Evolutionary conservation across 2,888 invertebrate species (phyloP), one percentile per base, ranked within the genome.

Genomic region (Macropis europaea): DNA sequence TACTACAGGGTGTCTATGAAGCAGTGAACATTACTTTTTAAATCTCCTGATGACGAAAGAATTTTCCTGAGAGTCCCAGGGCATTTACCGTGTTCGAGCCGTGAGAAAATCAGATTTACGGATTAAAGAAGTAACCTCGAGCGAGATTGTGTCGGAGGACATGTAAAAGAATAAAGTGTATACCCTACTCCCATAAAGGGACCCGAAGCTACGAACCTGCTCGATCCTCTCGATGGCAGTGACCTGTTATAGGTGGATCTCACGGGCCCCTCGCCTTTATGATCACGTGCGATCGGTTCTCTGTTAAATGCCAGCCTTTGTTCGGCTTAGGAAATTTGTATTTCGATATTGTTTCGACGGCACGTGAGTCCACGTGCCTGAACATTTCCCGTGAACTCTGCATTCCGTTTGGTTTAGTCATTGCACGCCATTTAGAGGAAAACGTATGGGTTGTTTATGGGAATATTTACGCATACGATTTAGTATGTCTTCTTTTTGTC

Each of bases 181-280:
- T 82, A 76, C 76, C 81, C 79, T 81, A 83, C 84, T 80, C 71
- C 82, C 81, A 79, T 84, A 86, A 86, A 86, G 83, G 84, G 82
- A 79, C 73, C 50, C 61, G 63, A 47, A 43, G 57, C 57, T 64
- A 48, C 79, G 79, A 85, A 84, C 82, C 81, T 83, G 83, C 77
- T 84, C 60, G 78, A 56, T 72, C 74, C 78, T 78, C 82, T 75
- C 77, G 80, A 85, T 85, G 83, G 82, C 85, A 85, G 81, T 85
- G 84, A 84, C 85, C 85, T 81, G 84, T 74, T 77, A 72, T 68
- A 72, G 68, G 72, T 60, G 61, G 50, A 50, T 73, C 72, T 72
- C 73, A 69, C 72, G 66, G 45, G 54, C 50, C 68, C 45, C 60
- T 53, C 47, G 60, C 54, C 68, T 74, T 73, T 66, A 63, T 70